A percentile compares a stretch with the other conserved stretches of the same genome.
Evolutionary conservation across 2,113 vertebrate species (phyloP).

Genomic region (Phylloscopus trochilus): DNA sequence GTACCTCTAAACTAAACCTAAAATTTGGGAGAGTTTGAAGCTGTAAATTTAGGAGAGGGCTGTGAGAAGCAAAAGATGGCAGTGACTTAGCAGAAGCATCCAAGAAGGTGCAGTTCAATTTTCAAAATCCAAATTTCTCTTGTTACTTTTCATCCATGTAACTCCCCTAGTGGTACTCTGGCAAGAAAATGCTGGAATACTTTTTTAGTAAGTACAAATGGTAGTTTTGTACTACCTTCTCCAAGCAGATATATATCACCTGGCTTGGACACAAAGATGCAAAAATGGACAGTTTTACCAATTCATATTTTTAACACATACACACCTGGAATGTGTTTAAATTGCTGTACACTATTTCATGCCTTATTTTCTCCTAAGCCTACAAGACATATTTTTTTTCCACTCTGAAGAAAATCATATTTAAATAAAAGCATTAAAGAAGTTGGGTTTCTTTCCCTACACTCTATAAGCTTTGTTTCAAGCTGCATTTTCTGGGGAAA

Average conservation of each 20-base stretch:
- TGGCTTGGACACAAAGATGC: not conserved
- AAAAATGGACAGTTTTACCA: not conserved
- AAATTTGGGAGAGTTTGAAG: not conserved
- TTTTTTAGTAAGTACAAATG: not conserved
- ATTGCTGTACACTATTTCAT: not conserved
- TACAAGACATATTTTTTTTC: not conserved
- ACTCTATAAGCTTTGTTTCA: not conserved
- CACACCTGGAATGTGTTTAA: not conserved
- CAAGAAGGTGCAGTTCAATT: not conserved
- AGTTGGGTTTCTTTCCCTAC: fast-evolving
- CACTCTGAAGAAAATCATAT: not conserved
- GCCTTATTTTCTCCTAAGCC: not conserved
- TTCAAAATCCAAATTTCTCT: not conserved
- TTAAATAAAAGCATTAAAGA: not conserved
- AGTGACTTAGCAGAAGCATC: not conserved
- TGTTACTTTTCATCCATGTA: not conserved
- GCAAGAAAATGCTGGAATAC: not conserved
- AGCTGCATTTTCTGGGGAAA: not conserved
- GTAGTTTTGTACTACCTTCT: not conserved
- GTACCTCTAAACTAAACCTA: not conserved
- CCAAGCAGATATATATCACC: not conserved
- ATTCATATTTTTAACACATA: not conserved
- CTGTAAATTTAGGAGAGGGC: not conserved
- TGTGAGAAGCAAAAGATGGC: not conserved
- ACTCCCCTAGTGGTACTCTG: not conserved